Base-by-base conservation (phyloP, 2,797 vertebrate species). In the Micromesistius poutassou region DNA sequence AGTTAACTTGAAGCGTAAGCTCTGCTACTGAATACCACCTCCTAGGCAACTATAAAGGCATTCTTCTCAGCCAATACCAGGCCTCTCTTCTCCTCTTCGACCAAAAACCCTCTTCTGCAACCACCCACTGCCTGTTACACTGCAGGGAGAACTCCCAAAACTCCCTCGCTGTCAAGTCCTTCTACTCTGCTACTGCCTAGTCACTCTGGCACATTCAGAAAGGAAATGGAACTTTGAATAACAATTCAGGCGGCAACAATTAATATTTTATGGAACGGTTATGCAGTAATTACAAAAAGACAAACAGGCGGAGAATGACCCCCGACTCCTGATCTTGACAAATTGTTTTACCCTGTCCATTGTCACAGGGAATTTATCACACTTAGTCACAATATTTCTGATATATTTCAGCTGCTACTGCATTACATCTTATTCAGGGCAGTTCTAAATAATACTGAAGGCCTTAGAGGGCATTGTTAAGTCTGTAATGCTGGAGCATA, bases 31-130 rank as follows among this genome's bases (percentile, higher is more conserved):
- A 89, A 86, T 87, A 81, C 85, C 84, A 85, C 82, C 87, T 90
- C 85, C 87, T 78, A 40, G 86, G 85, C 86, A 90, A 90, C 84
- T 83, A 89, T 85, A 90, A 86, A 90, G 79, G 84, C 89, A 88
- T 89, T 78, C 77, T 84, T 81, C 85, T 88, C 82, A 86, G 85
- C 81, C 83, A 87, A 86, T 68, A 85, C 85, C 77, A 82, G 85
- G 75, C 80, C 83, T 78, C 78, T 83, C 76, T 5, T 38, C 80
- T 75, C 74, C 30, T 46, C 85, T 82, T 83, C 80, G 78, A 74
- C 80, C 84, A 73, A 78, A 83, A 80, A 83, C 81, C 74, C 78
- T 80, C 10, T 25, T 50, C 46, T 81, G 62, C 30, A 78, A 81
- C 77, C 72, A 74, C 22, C 42, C 74, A 50, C 31, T 71, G 62